Evolutionary conservation across 2,113 vertebrate genomes (phyloP), one percentile per base, ranked within the genome.

Genomic region (Zosterops lateralis): DNA sequence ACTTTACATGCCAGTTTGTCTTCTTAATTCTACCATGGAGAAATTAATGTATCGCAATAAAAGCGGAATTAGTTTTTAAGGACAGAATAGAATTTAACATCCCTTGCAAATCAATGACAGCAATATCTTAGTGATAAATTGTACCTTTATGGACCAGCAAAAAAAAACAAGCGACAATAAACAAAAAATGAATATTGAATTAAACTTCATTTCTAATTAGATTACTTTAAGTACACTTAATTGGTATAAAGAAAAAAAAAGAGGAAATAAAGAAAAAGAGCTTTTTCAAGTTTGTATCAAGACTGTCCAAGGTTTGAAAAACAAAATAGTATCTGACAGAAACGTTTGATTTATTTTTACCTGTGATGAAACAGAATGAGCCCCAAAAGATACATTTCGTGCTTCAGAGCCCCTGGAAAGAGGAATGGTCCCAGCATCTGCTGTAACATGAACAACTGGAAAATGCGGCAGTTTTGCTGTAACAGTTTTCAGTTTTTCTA

Each of bases 321-420:
- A 67, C 56, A 54, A 36, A 56, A 65, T 4, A 56, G 32, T 4
- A 2, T 47, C 44, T 71, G 12, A 68, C 3, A 5, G 25, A 66
- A 73, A 77, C n/a, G 11, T 78, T 50, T 50, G 40, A n/a, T 81
- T 18, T 66, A 73, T 72, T 89, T 87, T 86, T 96, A 98, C 98
- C 98, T 98, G 98, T 3, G 87, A 84, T 17, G 96, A 92, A 86
- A 96, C 88, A 36, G 92, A 91, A 79, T 89, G 97, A 57, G 97
- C 68, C 16, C 95, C 94, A 67, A 98, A 91, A 57, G 97, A 82
- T 8, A 96, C 7, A 38, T 80, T 96, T 70, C 83, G 97, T 34
- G 92, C 62, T 71, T 98, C 98, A 76, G 97, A 98, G 42, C 95
- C 96, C 93, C 97, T 97, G 45, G 97, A 98, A 6, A 97, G 94